Evolutionary conservation across 2,888 invertebrate species (phyloP).

Genomic region (Uloborus plumipes): DNA sequence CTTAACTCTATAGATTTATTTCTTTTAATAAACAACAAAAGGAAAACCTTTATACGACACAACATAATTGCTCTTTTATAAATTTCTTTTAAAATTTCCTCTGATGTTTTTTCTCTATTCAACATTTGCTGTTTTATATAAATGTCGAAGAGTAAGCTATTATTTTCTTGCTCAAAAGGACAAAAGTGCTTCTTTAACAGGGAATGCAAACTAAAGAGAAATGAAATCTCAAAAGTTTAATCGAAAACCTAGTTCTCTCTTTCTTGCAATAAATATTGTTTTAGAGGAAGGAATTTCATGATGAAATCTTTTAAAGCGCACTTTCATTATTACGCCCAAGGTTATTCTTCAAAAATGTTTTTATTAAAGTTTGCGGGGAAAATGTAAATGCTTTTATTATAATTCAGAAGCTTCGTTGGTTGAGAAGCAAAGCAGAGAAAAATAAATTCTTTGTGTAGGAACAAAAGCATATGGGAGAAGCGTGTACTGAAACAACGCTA

Average conservation of each 20-base stretch:
- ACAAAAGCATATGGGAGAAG: conserved; percentile 3
- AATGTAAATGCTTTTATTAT: conserved; percentile 47
- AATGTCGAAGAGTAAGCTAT: too few relatives aligned
- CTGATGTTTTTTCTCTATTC: too few relatives aligned
- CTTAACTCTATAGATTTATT: too few relatives aligned
- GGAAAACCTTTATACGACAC: too few relatives aligned
- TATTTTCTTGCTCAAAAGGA: too few relatives aligned
- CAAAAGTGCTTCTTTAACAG: too few relatives aligned
- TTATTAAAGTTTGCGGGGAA: conserved; percentile 49
- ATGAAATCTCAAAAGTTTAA: conserved; percentile 38
- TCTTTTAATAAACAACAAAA: too few relatives aligned
- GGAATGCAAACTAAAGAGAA: not conserved
- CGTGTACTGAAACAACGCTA: not conserved
- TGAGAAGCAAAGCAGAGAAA: conserved; percentile 9
- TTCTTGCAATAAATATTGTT: conserved; percentile 55
- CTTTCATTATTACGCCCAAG: conserved; percentile 22
- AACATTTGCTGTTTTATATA: too few relatives aligned
- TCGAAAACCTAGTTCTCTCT: conserved; percentile 50
- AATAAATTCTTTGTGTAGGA: conserved; percentile 8
- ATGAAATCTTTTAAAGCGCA: conserved; percentile 12
- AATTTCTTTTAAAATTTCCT: too few relatives aligned
- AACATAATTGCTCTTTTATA: too few relatives aligned
- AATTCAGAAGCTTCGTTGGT: conserved; percentile 21
- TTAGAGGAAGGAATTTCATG: conserved; percentile 27
- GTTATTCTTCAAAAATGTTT: conserved; percentile 49